Conservation (phyloP, 2,113 vertebrate species). For the Thalassarche chlororhynchos region DNA sequence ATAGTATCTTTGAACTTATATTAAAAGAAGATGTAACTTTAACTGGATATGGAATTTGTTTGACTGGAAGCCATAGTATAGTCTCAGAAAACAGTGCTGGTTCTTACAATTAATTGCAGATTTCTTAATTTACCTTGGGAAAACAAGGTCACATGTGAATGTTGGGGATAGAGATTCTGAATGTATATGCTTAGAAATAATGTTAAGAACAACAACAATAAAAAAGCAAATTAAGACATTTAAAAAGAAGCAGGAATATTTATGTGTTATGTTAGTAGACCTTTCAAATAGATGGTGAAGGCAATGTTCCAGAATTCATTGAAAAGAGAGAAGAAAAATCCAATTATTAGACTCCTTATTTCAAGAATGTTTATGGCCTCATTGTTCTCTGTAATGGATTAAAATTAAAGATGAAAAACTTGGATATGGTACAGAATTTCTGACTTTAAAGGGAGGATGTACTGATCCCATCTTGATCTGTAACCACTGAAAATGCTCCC, state of each 20-base stretch:
- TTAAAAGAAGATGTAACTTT: constrained; percentile 44
- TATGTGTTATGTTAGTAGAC: not conserved
- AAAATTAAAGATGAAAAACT: constrained; percentile 1
- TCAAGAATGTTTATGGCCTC: not conserved
- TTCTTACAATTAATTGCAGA: constrained; percentile 12
- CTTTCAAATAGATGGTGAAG: not conserved
- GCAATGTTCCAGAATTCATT: not conserved
- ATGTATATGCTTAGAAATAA: not conserved
- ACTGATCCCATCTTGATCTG: not conserved
- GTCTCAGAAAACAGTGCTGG: not conserved
- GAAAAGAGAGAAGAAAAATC: not conserved
- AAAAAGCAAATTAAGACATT: not conserved
- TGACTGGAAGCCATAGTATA: not conserved
- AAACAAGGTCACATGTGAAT: not conserved
- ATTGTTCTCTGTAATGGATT: not conserved
- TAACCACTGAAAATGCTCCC: not conserved
- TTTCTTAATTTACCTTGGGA: not conserved
- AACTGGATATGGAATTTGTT: not conserved
- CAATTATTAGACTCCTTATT: not conserved
- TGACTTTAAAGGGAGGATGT: not conserved
- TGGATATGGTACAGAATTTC: not conserved
- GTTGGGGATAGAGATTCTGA: not conserved
- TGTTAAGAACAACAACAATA: not conserved
- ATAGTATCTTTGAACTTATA: not conserved
- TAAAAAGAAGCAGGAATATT: not conserved